Percentiles rank a stretch among this genome's conserved stretches.
These are phyloP conservation scores for Cyaniris semiargus DNA, from an alignment of 2,888 invertebrate genomes.

Conservation along the genomic window DNA sequence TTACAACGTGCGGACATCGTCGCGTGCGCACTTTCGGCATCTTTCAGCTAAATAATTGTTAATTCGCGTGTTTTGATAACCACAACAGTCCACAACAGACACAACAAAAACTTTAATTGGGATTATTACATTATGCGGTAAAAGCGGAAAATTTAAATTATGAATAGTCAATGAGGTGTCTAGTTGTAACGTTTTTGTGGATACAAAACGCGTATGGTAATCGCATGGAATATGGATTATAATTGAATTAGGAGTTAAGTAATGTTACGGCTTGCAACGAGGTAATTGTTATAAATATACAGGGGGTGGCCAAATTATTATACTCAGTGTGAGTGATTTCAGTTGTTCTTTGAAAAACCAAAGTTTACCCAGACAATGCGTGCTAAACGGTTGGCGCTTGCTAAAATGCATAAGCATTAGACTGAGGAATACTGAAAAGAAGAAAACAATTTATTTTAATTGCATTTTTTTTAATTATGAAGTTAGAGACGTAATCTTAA, in stretches of 20 bases:
- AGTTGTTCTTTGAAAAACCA: too few species aligned
- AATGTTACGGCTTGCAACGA: neutral
- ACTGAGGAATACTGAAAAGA: too few species aligned
- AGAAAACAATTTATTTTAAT: too few species aligned
- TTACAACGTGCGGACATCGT: neutral
- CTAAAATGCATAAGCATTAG: too few species aligned
- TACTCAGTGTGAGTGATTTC: too few species aligned
- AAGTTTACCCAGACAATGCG: too few species aligned
- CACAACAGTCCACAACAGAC: neutral
- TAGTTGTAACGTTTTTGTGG: neutral
- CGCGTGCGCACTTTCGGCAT: slow-evolving; percentile 19
- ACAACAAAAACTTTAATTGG: slow-evolving; percentile 22
- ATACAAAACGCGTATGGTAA: neutral
- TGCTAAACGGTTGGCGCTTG: too few species aligned
- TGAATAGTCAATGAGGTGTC: slow-evolving; percentile 6
- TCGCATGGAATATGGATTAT: neutral
- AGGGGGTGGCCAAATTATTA: too few species aligned
- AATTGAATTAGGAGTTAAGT: neutral
- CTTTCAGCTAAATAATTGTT: slow-evolving; percentile 9
- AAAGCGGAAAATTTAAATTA: slow-evolving; percentile 26
- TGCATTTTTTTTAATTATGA: too few species aligned
- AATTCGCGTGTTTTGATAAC: slow-evolving; percentile 1
- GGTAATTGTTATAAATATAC: neutral
- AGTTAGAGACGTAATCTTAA: too few species aligned
- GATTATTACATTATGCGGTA: neutral